phyloP scores from a whole-genome alignment of 1,140 invertebrate species.

The Ylistrum balloti region DNA sequence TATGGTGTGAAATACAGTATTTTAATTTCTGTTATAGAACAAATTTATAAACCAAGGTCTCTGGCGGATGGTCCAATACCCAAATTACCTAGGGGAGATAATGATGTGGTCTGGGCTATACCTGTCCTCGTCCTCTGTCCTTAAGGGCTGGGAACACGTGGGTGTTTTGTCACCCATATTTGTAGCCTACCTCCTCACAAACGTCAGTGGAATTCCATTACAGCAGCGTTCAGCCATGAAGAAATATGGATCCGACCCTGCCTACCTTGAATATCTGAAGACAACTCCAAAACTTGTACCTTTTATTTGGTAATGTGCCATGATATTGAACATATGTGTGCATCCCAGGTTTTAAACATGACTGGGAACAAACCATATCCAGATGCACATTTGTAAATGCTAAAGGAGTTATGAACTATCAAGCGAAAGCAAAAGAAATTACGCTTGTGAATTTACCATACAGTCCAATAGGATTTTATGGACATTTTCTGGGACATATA shows the following conservation, averaged over 20 bases:
- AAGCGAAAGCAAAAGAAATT: no score
- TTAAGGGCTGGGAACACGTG: constrained; percentile 76
- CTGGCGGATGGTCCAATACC: constrained; percentile 94
- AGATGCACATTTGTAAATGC: no score
- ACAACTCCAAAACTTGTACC: constrained; percentile 79
- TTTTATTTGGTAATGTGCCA: constrained; percentile 72
- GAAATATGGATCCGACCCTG: constrained; percentile 77
- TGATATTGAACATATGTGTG: no score
- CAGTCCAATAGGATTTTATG: no score
- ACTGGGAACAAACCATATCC: no score
- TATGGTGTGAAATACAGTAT: no score
- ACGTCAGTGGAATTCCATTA: constrained; percentile 79
- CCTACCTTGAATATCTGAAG: constrained; percentile 76
- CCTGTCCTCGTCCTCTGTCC: constrained; percentile 80
- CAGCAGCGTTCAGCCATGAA: constrained; percentile 76
- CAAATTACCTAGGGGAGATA: constrained; percentile 98
- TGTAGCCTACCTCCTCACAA: constrained; percentile 75
- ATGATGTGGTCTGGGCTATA: constrained; percentile 97
- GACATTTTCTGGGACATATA: no score
- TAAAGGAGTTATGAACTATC: no score
- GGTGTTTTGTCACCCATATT: constrained; percentile 80
- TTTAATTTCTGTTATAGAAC: not conserved
- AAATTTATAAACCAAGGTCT: constrained; percentile 85
- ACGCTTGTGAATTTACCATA: no score
- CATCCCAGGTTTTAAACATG: no score